Evolutionary conservation across 35 echinoderm and acorn worm species (phyloP), one percentile per base, ranked within the genome.

Genomic region (Acanthaster planci): DNA sequence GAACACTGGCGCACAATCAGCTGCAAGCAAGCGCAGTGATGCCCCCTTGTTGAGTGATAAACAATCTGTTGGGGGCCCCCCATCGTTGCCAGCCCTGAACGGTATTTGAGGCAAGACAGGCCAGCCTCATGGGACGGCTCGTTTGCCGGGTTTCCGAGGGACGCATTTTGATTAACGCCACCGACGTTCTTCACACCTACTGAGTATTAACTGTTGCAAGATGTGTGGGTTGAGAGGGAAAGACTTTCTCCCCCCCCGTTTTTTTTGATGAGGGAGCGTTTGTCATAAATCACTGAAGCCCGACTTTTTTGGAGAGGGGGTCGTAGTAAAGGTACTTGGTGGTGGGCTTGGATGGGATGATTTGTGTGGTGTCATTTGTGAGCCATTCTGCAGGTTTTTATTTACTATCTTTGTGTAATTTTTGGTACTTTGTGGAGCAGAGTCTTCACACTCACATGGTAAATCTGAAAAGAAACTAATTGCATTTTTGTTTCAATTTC

Each of bases 121-220:
- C 29, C 15, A 7, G 23, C 64, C 64, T 72, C 34, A 0, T 10
- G 64, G 64, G 64, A 72, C 64, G 23, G 4, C 14, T 72, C 64
- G 34, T 34, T 72, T 72, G 26, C 23, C 26, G 34, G n/a, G 34
- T 72, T 72, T 72, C 64, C 64, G 5, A 34, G 64, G 64, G 64
- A 26, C 64, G 34, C 30, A 31, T 72, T 72, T 16, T 72, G 64
- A 72, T 72, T 72, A 72, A 72, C 64, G 34, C 64, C 29, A 29
- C 34, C 21, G 64, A 72, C 64, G 26, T 35, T 47, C 64, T 72
- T 72, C 64, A 72, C 64, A 72, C 64, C 64, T 72, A 72, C 64
- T 29, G 64, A 31, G 19, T 72, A 35, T 36, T 72, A 72, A 72
- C 64, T 72, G 64, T 72, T 72, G 64, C 64, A 72, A 72, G 64